phyloP scores from a whole-genome alignment of 2,888 invertebrate species.

The Drosophila kanekoi region DNA sequence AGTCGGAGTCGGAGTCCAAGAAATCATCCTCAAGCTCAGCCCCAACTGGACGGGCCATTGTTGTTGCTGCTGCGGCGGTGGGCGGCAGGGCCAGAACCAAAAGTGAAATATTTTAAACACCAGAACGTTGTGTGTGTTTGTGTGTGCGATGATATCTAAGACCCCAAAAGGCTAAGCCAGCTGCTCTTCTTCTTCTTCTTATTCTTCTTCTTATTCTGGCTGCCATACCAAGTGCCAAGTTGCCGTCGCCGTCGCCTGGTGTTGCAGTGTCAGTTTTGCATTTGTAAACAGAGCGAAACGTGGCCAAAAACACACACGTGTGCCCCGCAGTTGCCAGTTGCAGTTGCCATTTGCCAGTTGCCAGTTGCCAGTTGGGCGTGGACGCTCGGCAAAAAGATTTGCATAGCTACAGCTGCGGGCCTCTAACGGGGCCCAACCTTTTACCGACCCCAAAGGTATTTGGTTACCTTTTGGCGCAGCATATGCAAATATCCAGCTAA shows the following conservation, averaged over 20 bases:
- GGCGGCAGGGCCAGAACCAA: constrained; percentile 64
- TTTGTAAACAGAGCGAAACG: constrained; percentile 71
- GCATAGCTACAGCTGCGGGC: constrained; percentile 19
- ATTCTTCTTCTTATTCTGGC: constrained; percentile 14
- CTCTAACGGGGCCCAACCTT: constrained; percentile 56
- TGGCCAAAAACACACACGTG: constrained; percentile 27
- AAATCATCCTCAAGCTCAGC: constrained; percentile 17
- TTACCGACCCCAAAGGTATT: constrained; percentile 58
- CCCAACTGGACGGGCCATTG: constrained; percentile 52
- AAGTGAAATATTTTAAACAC: constrained; percentile 82
- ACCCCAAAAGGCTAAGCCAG: constrained; percentile 25
- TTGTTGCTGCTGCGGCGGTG: constrained; percentile 39
- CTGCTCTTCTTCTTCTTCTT: constrained; percentile 12
- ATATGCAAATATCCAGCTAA: constrained; percentile 62
- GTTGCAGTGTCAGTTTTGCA: constrained; percentile 73
- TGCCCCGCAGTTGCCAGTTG: constrained; percentile 16
- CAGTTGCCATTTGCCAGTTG: constrained; percentile 16
- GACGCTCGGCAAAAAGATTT: constrained; percentile 33
- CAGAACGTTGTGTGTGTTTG: constrained; percentile 29
- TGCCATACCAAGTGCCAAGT: constrained; percentile 47
- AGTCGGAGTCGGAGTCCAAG: constrained; percentile 21
- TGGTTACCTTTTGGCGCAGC: constrained; percentile 35
- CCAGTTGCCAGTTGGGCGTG: constrained; percentile 40
- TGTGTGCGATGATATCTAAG: constrained; percentile 53
- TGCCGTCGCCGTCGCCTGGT: constrained; percentile 34